Evolutionary conservation across 37 sponge, comb jelly and placozoan species (phyloP).

Genomic region (Spongia lamella): DNA sequence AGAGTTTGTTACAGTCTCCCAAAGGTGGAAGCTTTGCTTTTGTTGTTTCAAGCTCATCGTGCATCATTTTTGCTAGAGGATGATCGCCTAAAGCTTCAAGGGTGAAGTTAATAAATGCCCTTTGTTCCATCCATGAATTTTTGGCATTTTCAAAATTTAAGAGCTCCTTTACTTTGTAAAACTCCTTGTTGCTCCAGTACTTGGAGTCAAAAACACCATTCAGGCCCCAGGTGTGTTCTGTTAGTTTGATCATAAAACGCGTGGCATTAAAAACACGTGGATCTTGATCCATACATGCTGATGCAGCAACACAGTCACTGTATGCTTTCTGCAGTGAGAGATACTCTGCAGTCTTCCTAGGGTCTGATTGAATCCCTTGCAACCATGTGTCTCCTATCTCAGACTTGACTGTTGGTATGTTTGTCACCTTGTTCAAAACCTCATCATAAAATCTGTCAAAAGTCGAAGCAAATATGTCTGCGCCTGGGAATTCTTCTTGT

Average conservation of each 20-base stretch:
- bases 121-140: slow-evolving; percentile 64
- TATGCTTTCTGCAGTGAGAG: slow-evolving; percentile 18
- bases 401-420: not conserved
- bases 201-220: slow-evolving; percentile 29
- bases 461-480: slow-evolving; percentile 59
- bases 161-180: slow-evolving; percentile 24
- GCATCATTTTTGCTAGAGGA: slow-evolving; percentile 4
- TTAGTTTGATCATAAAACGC: slow-evolving; percentile 60
- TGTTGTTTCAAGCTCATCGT: not conserved
- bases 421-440: not conserved
- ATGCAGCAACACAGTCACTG: not conserved
- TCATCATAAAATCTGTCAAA: slow-evolving; percentile 33
- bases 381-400: slow-evolving; percentile 79
- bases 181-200: slow-evolving; percentile 53
- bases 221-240: slow-evolving; percentile 73
- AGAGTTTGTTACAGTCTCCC: not conserved
- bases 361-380: slow-evolving; percentile 64
- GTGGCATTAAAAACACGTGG: slow-evolving; percentile 3
- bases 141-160: slow-evolving; percentile 6
- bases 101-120: slow-evolving; percentile 33
- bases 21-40: slow-evolving; percentile 10
- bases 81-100: slow-evolving; percentile 23
- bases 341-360: slow-evolving; percentile 52
- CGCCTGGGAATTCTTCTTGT: slow-evolving; percentile 33
- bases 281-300: slow-evolving; percentile 8